These are phyloP conservation scores for Drosophila niveifrons DNA, from an alignment of 2,888 invertebrate genomes.

Conservation along the genomic window DNA sequence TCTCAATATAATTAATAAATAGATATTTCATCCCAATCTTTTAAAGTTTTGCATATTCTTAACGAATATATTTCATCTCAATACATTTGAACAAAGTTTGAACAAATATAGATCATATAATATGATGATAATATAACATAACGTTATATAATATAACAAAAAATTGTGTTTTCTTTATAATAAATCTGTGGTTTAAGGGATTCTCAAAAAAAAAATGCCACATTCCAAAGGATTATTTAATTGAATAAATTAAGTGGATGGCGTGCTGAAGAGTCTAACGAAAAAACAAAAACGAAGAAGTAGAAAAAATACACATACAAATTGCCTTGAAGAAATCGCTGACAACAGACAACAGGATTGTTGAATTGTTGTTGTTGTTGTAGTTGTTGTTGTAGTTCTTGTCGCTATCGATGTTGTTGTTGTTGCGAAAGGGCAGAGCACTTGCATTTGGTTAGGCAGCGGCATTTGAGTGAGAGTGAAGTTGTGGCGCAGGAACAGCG, in stretches of 20 bases:
- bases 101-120: no score
- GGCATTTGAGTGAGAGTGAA: conserved; percentile 79
- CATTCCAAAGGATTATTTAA: conserved; percentile 7
- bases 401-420: not conserved
- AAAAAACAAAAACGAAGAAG: not conserved
- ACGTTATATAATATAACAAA: no score
- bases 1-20: no score
- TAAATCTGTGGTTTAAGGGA: no score
- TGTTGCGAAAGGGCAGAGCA: conserved; percentile 62
- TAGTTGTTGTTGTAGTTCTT: not conserved
- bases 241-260: conserved; percentile 12
- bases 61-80: no score
- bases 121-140: no score
- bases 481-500: conserved; percentile 72
- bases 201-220: no score
- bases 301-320: conserved; percentile 4
- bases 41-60: not conserved
- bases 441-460: conserved; percentile 74
- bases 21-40: no score
- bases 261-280: not conserved
- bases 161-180: no score
- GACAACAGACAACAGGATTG: conserved; percentile 36
- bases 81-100: no score
- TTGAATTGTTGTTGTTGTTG: conserved; percentile 7
- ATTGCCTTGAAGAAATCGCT: conserved; percentile 16